Evolutionary conservation across 1,140 invertebrate species (phyloP), one percentile per base, ranked within the genome.

Genomic region (Zophobas atratus): DNA sequence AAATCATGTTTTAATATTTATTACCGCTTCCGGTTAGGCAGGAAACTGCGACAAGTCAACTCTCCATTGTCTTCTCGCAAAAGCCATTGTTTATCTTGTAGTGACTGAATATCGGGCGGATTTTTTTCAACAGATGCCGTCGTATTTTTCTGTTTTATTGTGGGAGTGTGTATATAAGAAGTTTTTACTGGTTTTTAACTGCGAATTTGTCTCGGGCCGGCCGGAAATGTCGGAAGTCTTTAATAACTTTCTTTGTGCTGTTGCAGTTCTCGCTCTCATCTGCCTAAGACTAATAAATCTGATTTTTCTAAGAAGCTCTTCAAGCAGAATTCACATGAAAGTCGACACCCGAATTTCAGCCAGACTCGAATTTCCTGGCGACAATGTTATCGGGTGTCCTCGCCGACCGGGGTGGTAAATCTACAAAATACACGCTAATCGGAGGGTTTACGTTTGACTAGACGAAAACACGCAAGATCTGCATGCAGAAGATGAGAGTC

Each of bases 1-100:
- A 67, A 67, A 67, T 67, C 60, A 43, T 67, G 60, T 67, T 67
- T 20, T 67, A 67, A 67, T 67, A 67, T 67, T 67, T 67, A 67
- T 67, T 67, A 67, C 60, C 60, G 60, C 60, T 67, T 67, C 60
- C 60, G 60, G 60, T 67, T 67, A 67, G 60, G 43, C 60, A 67
- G 60, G 60, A 67, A 67, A 67, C 60, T 67, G 60, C 60, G 8
- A 41, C 60, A 67, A 67, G 60, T 67, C 60, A 67, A 67, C 36
- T 67, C 60, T 32, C 60, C 39, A 67, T 67, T 67, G 60, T 67
- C 60, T 67, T 67, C 60, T 67, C 60, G 60, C 60, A n/a, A 67
- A 67, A 67, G 60, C 60, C 39, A 67, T 67, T 67, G 60, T 67
- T 67, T 67, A 67, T 67, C 60, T 67, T 43, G 38, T 43, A 20